These are phyloP conservation scores for Glaucidium brasilianum DNA, from an alignment of 2,113 vertebrate genomes.

Conservation along the genomic window DNA sequence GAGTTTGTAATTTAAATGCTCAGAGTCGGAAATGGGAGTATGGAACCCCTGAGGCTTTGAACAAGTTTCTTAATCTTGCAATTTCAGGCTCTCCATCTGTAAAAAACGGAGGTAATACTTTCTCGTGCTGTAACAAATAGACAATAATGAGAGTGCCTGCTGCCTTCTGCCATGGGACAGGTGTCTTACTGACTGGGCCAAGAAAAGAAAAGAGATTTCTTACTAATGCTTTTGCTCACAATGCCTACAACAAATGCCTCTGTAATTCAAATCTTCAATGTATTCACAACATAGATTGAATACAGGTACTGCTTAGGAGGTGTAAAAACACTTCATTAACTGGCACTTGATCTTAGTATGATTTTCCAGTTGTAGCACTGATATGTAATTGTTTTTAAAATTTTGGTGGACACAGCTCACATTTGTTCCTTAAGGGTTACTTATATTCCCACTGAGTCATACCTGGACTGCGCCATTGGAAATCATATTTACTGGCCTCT, in stretches of 20 bases:
- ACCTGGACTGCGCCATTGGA: neutral
- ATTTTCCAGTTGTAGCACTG: neutral
- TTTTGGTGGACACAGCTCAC: neutral
- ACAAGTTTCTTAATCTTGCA: slow-evolving; percentile 42
- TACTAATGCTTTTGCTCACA: neutral
- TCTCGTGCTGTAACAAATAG: neutral
- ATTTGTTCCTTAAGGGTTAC: neutral
- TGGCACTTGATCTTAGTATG: neutral
- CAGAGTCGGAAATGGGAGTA: neutral
- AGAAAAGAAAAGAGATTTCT: neutral
- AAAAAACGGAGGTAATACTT: neutral
- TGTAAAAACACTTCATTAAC: neutral
- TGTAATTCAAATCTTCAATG: neutral
- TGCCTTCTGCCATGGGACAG: slow-evolving; percentile 13
- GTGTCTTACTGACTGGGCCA: neutral
- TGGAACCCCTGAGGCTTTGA: slow-evolving; percentile 10
- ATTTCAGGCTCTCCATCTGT: neutral
- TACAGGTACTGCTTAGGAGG: neutral
- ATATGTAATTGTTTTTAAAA: neutral
- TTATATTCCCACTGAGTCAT: neutral
- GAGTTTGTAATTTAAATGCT: slow-evolving; percentile 25
- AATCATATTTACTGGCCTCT: neutral
- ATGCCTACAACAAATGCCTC: neutral
- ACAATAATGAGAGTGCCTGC: neutral
- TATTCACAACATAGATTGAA: neutral